Evolutionary conservation across 2,888 invertebrate genomes (phyloP), one percentile per base, ranked within the genome.

Genomic region (Dugesia japonica): DNA sequence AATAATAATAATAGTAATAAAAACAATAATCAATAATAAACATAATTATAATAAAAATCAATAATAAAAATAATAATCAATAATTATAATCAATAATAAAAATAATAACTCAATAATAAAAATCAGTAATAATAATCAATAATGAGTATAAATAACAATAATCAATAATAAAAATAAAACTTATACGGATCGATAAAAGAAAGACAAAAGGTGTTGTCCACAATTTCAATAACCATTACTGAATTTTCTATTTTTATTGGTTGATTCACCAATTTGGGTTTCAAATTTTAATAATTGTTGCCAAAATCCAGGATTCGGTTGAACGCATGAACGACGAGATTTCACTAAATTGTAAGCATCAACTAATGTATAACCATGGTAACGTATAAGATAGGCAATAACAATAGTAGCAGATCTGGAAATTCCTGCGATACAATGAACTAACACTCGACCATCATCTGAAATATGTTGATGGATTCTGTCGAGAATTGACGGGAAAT

Each of bases 261-360:
- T 20, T 56, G 56, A n/a, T 23, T 56, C 56, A n/a, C n/a, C 17
- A n/a, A 56, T 56, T 56, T 56, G 56, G 17, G 20, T 23, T 56
- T 56, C 56, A 56, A 20, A 56, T 20, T 56, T 56, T n/a, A 56
- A 4, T n/a, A 56, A 56, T n/a, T 56, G 56, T 56, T 56, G 56
- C 56, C 56, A 56, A 56, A 56, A 56, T 23, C 56, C 56, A 4
- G 56, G 56, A 56, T 56, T 56, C n/a, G 56, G 56, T 56, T 56
- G 56, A n/a, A 56, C n/a, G 17, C 56, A 56, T n/a, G 56, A n/a
- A 13, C 56, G 56, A n/a, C 56, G 56, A 7, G 56, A 56, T n/a
- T 56, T 56, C 9, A 56, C 56, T 13, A 56, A 23, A 56, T 56
- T 56, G 17, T 56, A 56, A 23, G 56, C 56, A 23, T 56, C 56